Conservation (phyloP, 2,888 invertebrate species). For the Eudasyphora cyanicolor region DNA sequence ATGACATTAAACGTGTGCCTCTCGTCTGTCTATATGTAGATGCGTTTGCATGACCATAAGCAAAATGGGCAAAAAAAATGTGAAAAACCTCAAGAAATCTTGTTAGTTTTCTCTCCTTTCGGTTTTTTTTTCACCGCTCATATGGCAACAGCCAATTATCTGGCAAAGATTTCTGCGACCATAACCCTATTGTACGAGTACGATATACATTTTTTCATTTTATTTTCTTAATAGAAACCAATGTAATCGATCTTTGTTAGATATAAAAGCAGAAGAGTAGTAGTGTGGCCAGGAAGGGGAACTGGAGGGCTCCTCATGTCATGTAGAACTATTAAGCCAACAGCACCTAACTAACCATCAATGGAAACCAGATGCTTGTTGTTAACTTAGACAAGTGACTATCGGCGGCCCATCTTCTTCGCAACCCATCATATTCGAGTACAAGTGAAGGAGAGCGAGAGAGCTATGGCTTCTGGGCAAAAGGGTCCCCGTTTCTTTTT, state of each 20-base stretch:
- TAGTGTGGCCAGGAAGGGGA: too few species aligned
- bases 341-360: not conserved
- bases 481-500: slow-evolving; percentile 27
- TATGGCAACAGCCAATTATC: slow-evolving; percentile 55
- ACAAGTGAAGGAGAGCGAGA: too few species aligned
- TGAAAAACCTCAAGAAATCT: not conserved
- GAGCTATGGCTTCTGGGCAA: not conserved
- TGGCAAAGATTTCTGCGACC: slow-evolving; percentile 20
- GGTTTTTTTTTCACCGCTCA: not conserved
- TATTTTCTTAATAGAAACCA: slow-evolving; percentile 30
- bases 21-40: slow-evolving; percentile 19
- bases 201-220: not conserved
- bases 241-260: slow-evolving; percentile 46
- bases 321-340: not conserved
- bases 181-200: not conserved
- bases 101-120: not conserved
- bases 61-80: slow-evolving; percentile 3
- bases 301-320: not conserved
- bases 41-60: not conserved
- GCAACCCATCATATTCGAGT: not conserved
- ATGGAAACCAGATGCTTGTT: slow-evolving; percentile 14
- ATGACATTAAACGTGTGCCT: slow-evolving; percentile 59
- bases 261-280: not conserved
- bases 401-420: not conserved
- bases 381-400: not conserved